Evolutionary conservation across 37 sponge, comb jelly and placozoan species (phyloP).

Genomic region (Amphimedon queenslandica): DNA sequence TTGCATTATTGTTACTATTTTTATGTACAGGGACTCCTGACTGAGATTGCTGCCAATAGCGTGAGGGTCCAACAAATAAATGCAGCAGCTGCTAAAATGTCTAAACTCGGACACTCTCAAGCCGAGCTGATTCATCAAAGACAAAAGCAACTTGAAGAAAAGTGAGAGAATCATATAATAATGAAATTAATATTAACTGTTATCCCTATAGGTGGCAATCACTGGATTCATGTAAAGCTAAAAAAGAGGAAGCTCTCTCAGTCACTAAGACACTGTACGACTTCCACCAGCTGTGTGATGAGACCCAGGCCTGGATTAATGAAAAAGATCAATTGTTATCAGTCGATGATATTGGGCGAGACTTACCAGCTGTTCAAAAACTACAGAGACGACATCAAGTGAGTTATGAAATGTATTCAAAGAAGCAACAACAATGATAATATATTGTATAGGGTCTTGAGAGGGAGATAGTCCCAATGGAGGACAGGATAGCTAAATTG

Average conservation of each 20-base stretch:
- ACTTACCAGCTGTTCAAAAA: conserved; percentile 77
- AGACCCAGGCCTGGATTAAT: conserved; percentile 85
- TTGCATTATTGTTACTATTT: no score
- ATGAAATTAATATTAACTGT: background rate
- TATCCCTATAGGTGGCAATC: conserved; percentile 62
- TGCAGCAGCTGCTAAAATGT: conserved; percentile 70
- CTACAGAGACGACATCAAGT: conserved; percentile 88
- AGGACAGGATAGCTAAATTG: conserved; percentile 67
- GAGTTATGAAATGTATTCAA: background rate
- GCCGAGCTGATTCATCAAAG: conserved; percentile 42
- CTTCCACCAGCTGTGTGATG: conserved; percentile 86
- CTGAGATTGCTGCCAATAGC: conserved; percentile 70
- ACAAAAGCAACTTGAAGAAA: conserved; percentile 69
- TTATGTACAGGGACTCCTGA: conserved; percentile 64
- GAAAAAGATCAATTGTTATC: conserved; percentile 89
- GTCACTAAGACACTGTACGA: conserved; percentile 62
- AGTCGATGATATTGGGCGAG: conserved; percentile 80
- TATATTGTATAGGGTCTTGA: conserved; percentile 58
- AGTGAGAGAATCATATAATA: conserved; percentile 9
- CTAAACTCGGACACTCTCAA: conserved; percentile 64
- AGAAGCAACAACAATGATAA: background rate
- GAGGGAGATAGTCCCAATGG: conserved; percentile 88
- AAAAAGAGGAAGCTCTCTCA: conserved; percentile 43
- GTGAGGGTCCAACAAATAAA: conserved; percentile 64
- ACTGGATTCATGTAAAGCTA: conserved; percentile 57